A percentile compares a stretch with the other conserved stretches of the same genome.
Evolutionary conservation across 2,113 vertebrate species (phyloP).

Genomic region (Leptosomus discolor): DNA sequence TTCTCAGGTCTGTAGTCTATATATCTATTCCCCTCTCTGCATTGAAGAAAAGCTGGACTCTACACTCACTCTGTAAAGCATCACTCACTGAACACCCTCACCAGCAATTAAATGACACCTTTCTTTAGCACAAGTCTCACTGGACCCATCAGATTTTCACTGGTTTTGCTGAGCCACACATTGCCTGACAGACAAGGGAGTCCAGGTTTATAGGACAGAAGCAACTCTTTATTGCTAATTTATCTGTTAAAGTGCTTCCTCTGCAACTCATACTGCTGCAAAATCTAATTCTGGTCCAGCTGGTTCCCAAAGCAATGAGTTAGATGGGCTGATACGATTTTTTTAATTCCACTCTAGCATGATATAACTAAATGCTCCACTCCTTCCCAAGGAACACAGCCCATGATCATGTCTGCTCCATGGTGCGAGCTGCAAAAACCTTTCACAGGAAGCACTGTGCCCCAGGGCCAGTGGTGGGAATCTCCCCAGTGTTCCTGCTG

Average conservation of each 20-base stretch:
- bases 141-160: background rate
- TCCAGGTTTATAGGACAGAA: background rate
- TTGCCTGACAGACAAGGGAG: background rate
- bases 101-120: background rate
- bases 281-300: background rate
- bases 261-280: background rate
- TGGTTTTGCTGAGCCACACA: accelerated
- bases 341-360: background rate
- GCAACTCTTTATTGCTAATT: background rate
- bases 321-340: background rate
- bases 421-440: background rate
- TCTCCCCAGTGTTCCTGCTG: background rate
- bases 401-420: background rate
- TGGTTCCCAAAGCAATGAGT: background rate
- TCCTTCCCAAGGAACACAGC: background rate
- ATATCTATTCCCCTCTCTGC: background rate
- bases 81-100: background rate
- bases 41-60: background rate
- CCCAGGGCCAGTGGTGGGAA: too few relatives aligned
- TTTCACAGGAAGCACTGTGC: background rate
- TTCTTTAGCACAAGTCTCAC: background rate
- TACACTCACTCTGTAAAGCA: background rate
- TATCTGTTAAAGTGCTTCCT: background rate
- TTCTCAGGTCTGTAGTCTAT: background rate
- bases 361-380: background rate